Base-by-base conservation (phyloP, 1,140 invertebrate genomes). In the Oreohelix idahoensis region DNA sequence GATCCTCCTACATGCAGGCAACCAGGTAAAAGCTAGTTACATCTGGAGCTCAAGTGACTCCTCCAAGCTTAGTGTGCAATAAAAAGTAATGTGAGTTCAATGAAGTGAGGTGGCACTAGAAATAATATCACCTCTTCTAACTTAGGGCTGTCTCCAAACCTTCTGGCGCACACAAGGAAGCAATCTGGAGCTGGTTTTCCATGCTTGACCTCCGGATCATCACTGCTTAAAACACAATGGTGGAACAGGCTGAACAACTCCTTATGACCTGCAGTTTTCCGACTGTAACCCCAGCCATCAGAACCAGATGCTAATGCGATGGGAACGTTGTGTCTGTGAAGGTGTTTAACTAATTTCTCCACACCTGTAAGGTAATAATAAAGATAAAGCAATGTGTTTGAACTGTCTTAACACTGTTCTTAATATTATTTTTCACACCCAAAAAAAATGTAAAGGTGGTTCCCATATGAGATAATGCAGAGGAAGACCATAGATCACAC, bases 101-200 rank as follows among this genome's bases (percentile, higher is more conserved):
- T n/a, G n/a, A n/a, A n/a, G n/a, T n/a, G n/a, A n/a, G n/a, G n/a
- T n/a, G n/a, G n/a, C 42, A 58, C 23, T 58, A 58, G 2, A 58
- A 58, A 17, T 10, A 32, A 32, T 32, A 8, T 32, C 63, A 89
- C 91, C 87, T 92, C 89, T 35, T 88, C 84, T 51, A 89, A 89
- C 15, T 85, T 58, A 15, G 88, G 89, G 17, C 80, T 84, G 26
- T 89, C 87, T 51, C 69, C 53, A 83, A 99, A 99, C 85, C 97
- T 93, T 1, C 94, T 93, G 2, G 97, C 96, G 84, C 96, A 96
- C 0, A 98, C 94, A 20, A 97, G 91, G 91, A 98, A 99, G 89
- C 98, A 97, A 92, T 99, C 97, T 0, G 98, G 98, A 84, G 95
- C 95, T 20, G 98, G 98, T 94, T 99, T 99, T 39, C 98, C 97